Base-by-base conservation (phyloP, 1,140 invertebrate species). In the Hylaeus volcanicus region DNA sequence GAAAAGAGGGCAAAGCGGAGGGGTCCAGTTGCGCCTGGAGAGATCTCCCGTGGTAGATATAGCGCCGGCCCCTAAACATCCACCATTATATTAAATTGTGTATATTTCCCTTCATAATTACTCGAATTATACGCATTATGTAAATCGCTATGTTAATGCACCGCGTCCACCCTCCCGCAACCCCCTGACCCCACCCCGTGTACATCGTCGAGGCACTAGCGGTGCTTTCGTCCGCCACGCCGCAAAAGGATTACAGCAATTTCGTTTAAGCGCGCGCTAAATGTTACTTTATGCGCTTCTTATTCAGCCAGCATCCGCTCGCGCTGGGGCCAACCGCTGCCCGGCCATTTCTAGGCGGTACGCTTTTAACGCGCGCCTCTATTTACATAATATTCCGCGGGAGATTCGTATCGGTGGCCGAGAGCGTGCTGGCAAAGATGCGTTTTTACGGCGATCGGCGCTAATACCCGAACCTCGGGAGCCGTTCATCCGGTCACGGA, bases 91-190 rank as follows among this genome's bases (percentile, higher is more conserved):
- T 92, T 91, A 93, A 93, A 93, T 93, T 92, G 92, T 93, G 92
- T 93, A 93, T 93, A 93, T 93, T 92, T 92, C 90, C 90, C 90
- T 90, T 91, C 90, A 93, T 93, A 93, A 93, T 93, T 93, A 92
- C 92, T 93, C 90, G 93, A 93, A 93, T 93, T 93, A 93, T 93
- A 91, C 90, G 90, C 91, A 93, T 93, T 93, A 93, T 93, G 92
- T 90, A 93, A 93, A 93, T 93, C 88, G 88, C 73, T 92, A 92
- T 93, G 92, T 92, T 93, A 93, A 93, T 93, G 71, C 79, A 37
- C 75, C 53, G 64, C 70, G 15, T 77, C 73, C 69, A 75, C 48
- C 71, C 39, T 61, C 37, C 56, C 4, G 43, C 56, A 8, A 15
- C 37, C 14, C 70, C 79, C 86, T 74, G 81, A 74, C 74, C 70